A percentile compares a stretch with the other conserved stretches of the same genome.
phyloP scores from a whole-genome alignment of 1,140 invertebrate genomes.

The Hydropsyche tenuis region DNA sequence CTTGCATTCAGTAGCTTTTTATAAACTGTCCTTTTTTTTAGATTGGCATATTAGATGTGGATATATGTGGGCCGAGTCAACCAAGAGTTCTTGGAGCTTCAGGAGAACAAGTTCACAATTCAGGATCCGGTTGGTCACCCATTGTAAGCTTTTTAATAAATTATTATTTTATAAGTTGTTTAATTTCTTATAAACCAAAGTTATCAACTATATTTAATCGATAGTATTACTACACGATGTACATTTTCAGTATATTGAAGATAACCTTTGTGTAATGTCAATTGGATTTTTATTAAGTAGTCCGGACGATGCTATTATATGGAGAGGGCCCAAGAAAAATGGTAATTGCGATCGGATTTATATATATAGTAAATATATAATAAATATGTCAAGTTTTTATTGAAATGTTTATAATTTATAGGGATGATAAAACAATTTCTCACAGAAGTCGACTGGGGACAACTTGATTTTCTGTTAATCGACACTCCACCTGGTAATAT shows the following conservation, averaged over 20 bases:
- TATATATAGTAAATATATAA: too few relatives aligned
- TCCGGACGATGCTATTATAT: constrained; percentile 89
- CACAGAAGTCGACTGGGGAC: constrained; percentile 93
- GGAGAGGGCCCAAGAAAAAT: constrained; percentile 96
- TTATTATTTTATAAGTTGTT: not conserved
- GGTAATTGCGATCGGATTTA: constrained; percentile 59
- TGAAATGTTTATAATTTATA: constrained; percentile 53
- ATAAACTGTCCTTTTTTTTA: constrained; percentile 57
- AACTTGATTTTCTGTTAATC: constrained; percentile 86
- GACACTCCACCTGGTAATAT: constrained; percentile 86
- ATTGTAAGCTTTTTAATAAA: constrained; percentile 70
- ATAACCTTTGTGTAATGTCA: constrained; percentile 91
- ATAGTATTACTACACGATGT: constrained; percentile 13
- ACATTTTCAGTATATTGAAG: constrained; percentile 73
- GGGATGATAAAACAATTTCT: constrained; percentile 94
- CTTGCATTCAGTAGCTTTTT: too few relatives aligned
- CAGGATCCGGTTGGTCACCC: constrained; percentile 96
- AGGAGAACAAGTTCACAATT: constrained; percentile 88
- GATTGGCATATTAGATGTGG: constrained; percentile 89
- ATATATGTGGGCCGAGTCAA: constrained; percentile 91
- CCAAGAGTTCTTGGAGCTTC: constrained; percentile 74
- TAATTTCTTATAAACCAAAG: too few relatives aligned
- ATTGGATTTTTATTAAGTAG: constrained; percentile 87
- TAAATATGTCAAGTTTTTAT: constrained; percentile 14
- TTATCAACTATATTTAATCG: not conserved